Base-by-base conservation (phyloP, 2,797 vertebrate species). In the Crenuchus spilurus region DNA sequence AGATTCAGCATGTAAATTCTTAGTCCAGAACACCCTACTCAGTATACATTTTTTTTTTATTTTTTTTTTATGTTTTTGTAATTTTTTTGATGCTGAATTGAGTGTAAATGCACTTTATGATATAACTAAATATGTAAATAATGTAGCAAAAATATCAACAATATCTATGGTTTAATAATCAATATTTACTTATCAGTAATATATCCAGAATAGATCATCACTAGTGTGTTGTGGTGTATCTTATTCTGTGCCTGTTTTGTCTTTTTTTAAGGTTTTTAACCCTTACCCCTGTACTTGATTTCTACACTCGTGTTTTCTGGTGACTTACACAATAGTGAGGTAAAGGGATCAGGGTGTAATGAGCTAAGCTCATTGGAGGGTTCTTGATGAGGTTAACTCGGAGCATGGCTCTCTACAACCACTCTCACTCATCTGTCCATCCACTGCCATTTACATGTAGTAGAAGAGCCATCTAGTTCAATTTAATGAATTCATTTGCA, bases 401-500 rank as follows among this genome's bases (percentile, higher is more conserved):
- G 33, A 54, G 8, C 20, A 6, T 5, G 3, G 16, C 22, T 14
- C 54, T n/a, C 10, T 1, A 71, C 8, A 41, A 63, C 46, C 16
- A 39, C 31, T 42, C 33, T 35, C 31, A 52, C 35, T 11, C 26
- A 41, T 68, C 64, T 16, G 39, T 39, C 46, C 11, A 28, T 28
- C 39, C 30, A 30, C 57, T 39, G 18, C 51, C 35, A 9, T 60
- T 73, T 39, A 48, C 48, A 60, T 48, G 51, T 41, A 22, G 48
- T 54, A 51, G 63, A 72, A 73, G 26, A 0, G 31, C 54, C 49
- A 24, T 28, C 20, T 20, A 39, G 52, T 44, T 76, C 35, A 54
- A n/a, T 54, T 68, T 37, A 61, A 49, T 74, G 42, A 79, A 76
- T 66, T 54, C 2, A 46, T 79, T 72, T 63, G 58, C 33, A 77